Percentiles rank a stretch among this genome's conserved stretches.
Evolutionary conservation across 2,888 invertebrate genomes (phyloP).

Genomic region (Drosophila austrosaltans): DNA sequence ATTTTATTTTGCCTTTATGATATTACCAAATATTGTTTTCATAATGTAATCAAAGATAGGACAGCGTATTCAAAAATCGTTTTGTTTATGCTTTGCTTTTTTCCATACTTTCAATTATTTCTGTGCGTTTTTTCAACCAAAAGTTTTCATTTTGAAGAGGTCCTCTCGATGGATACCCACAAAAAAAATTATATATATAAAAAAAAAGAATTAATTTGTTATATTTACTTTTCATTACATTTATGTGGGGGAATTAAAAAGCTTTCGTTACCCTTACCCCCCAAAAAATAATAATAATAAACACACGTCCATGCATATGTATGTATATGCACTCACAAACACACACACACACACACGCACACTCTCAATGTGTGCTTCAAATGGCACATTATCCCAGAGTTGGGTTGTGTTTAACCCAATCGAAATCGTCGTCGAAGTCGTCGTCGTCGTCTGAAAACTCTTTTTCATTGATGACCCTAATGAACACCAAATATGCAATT

Average conservation of each 20-base stretch:
- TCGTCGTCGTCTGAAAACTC: background rate
- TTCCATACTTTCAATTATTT: constrained; percentile 7
- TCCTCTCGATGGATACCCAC: background rate
- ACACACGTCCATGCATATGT: background rate
- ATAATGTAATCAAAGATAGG: background rate
- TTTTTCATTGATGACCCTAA: constrained; percentile 57
- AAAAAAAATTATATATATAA: background rate
- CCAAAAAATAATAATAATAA: constrained; percentile 3
- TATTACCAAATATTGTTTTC: background rate
- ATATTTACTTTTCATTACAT: constrained; percentile 60
- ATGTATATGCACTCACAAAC: background rate
- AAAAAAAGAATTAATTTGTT: constrained; percentile 39
- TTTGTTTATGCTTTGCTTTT: background rate
- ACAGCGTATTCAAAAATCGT: background rate
- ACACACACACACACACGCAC: constrained; percentile 16
- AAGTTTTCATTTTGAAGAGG: constrained; percentile 10
- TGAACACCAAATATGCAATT: constrained; percentile 78
- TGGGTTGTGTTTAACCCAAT: background rate
- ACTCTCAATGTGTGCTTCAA: constrained; percentile 33
- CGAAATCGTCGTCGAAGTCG: background rate
- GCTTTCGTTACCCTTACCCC: background rate
- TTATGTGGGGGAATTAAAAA: constrained; percentile 33
- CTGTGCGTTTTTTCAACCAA: constrained; percentile 4
- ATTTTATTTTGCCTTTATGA: too few relatives aligned
- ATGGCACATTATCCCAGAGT: constrained; percentile 33